Percentiles rank a stretch among this genome's conserved stretches.
These are phyloP conservation scores for Bubalus kerabau DNA, from an alignment of 2,113 vertebrate genomes.

Conservation along the genomic window DNA sequence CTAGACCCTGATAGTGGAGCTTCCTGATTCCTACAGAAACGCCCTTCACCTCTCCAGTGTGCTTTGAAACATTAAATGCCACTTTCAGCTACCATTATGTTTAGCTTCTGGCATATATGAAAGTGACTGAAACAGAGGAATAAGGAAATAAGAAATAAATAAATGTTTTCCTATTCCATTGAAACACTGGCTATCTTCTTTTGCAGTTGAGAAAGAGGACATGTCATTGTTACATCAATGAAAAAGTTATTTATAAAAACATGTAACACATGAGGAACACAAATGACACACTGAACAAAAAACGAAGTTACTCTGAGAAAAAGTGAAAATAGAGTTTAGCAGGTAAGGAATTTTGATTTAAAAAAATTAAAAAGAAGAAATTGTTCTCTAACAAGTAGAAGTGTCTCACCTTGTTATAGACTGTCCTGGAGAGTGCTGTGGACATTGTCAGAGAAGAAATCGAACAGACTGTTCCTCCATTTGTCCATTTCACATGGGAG, in stretches of 20 bases:
- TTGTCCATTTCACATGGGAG: background rate
- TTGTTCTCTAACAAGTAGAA: background rate
- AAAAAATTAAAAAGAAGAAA: background rate
- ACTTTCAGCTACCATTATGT: background rate
- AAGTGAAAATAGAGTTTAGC: background rate
- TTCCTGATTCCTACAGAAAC: background rate
- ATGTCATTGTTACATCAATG: background rate
- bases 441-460: background rate
- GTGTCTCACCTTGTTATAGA: background rate
- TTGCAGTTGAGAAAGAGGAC: background rate
- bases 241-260: background rate
- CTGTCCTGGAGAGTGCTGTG: background rate
- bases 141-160: background rate
- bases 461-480: fast-evolving
- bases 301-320: background rate
- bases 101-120: background rate
- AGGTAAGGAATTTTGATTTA: background rate
- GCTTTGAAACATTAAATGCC: background rate
- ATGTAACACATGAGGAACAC: background rate
- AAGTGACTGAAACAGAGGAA: background rate
- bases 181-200: background rate
- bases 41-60: background rate
- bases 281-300: background rate
- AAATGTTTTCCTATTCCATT: background rate
- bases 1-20: background rate